Base-by-base conservation (phyloP, 2,888 invertebrate genomes). In the Gortyna flavago region DNA sequence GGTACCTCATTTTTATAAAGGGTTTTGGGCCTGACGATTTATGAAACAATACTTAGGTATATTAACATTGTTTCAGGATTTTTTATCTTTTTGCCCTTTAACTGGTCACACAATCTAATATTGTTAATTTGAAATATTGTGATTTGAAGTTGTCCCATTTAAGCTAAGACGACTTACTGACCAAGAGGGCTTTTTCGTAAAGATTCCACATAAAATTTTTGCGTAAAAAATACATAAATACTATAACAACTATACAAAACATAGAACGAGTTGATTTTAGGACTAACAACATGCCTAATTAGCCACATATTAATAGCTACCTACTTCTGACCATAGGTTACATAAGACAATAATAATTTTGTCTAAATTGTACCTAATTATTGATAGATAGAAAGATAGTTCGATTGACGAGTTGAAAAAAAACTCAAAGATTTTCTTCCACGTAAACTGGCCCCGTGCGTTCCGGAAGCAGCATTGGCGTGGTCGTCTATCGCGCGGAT, bases 401-500 rank as follows among this genome's bases (percentile, higher is more conserved):
- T n/a, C 11, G 48, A 74, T 38, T 25, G 5, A 48, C 29, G 5
- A 32, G 29, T 62, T 32, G 48, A 80, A 65, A 48, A 69, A 32
- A 38, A 38, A 4, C 2, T 6, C 21, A 21, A 13, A 41, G 16
- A n/a, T 77, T 85, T 81, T 75, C 54, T 72, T 79, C 32, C 16
- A 62, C 70, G 59, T 64, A 67, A 86, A 77, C 77, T 61, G 72
- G 72, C 72, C 32, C 32, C 18, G 59, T 69, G 81, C 69, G 29
- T 61, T 44, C 32, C 83, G 77, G 84, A 87, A 88, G 81, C 80
- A 41, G 57, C 69, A 72, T 72, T 8, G 35, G 35, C 51, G 76
- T 70, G 41, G 59, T 18, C 54, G 59, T 71, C 76, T 75, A 76
- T 74, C 54, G 74, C 67, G 61, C 51, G 79, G 77, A 79, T 83